Evolutionary conservation across 1,140 invertebrate species (phyloP).

Genomic region (Vollenhovia emeryi): DNA sequence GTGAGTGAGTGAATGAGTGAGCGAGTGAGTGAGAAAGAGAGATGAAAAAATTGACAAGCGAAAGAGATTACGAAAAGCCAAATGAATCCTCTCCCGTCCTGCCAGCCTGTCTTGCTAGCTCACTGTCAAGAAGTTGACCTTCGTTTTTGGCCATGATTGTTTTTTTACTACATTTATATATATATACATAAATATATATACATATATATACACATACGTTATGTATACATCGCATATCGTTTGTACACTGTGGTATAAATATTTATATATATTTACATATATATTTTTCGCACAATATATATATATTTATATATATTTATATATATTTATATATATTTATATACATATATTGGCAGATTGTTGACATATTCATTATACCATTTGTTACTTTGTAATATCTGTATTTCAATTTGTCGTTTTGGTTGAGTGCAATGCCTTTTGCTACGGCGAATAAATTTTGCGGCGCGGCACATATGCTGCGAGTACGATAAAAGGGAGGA

Average conservation of each 20-base stretch:
- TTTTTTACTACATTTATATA: slow-evolving; percentile 84
- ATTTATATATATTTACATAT: slow-evolving; percentile 75
- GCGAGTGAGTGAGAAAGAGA: slow-evolving; percentile 58
- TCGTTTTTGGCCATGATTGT: slow-evolving; percentile 95
- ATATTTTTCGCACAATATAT: slow-evolving; percentile 65
- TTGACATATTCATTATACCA: slow-evolving; percentile 74
- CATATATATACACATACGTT: slow-evolving; percentile 67
- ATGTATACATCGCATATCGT: slow-evolving; percentile 61
- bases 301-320: slow-evolving; percentile 70
- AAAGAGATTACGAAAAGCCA: slow-evolving; percentile 49
- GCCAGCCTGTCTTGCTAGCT: slow-evolving; percentile 84
- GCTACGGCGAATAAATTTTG: slow-evolving; percentile 68
- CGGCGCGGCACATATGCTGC: slow-evolving; percentile 64
- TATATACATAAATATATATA: slow-evolving; percentile 81
- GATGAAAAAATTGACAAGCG: slow-evolving; percentile 33
- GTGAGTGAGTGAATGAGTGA: slow-evolving; percentile 52
- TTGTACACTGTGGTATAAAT: slow-evolving; percentile 73
- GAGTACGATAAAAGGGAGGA: slow-evolving; percentile 62
- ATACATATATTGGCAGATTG: slow-evolving; percentile 66
- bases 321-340: slow-evolving; percentile 66
- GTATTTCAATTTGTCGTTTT: slow-evolving; percentile 77
- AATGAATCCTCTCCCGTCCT: slow-evolving; percentile 72
- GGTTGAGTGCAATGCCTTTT: slow-evolving; percentile 78
- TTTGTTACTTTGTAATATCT: slow-evolving; percentile 75
- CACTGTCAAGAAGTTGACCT: slow-evolving; percentile 96